Percentiles rank a stretch among this genome's conserved stretches.
Evolutionary conservation across 2,113 vertebrate genomes (phyloP).

Genomic region (western clawed frog (Xenopus tropicalis)): DNA sequence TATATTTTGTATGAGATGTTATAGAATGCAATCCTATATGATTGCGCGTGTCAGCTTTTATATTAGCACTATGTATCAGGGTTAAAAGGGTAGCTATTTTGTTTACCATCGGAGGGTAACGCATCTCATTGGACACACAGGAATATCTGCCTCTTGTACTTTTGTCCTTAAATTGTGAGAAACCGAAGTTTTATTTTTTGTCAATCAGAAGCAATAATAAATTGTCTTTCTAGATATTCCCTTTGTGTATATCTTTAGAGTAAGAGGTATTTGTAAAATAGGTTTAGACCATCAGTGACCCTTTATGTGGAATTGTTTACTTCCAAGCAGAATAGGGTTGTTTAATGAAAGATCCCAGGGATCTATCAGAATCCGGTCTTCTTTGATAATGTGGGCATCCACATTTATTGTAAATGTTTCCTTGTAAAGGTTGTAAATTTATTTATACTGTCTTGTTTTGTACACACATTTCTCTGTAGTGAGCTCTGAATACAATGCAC

Average conservation of each 20-base stretch:
- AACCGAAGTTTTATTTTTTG: constrained; percentile 43
- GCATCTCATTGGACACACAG: constrained; percentile 19
- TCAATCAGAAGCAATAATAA: constrained; percentile 75
- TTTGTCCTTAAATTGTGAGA: background rate
- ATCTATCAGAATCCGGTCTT: constrained; percentile 72
- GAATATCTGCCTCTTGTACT: constrained; percentile 10
- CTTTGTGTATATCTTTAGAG: constrained; percentile 57
- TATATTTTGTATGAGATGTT: constrained; percentile 68
- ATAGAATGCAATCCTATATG: constrained; percentile 61
- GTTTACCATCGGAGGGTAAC: constrained; percentile 21
- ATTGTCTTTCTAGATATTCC: constrained; percentile 58
- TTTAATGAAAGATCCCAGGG: constrained; percentile 79
- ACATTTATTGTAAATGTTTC: constrained; percentile 91
- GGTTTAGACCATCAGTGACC: constrained; percentile 63
- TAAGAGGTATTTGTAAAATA: constrained; percentile 66
- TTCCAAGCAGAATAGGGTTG: constrained; percentile 96
- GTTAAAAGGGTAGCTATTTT: constrained; percentile 52
- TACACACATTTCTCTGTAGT: constrained; percentile 93
- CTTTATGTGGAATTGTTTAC: constrained; percentile 69
- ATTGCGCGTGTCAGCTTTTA: constrained; percentile 59
- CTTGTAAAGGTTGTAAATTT: constrained; percentile 99
- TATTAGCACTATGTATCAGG: constrained; percentile 60
- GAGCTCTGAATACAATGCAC: constrained; percentile 98
- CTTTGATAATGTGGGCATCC: constrained; percentile 74
- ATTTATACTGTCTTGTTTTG: constrained; percentile 96